These are phyloP conservation scores for Turritopsis rubra DNA, from an alignment of 30 jellyfish, hydroid and myxozoan genomes.

Conservation along the genomic window DNA sequence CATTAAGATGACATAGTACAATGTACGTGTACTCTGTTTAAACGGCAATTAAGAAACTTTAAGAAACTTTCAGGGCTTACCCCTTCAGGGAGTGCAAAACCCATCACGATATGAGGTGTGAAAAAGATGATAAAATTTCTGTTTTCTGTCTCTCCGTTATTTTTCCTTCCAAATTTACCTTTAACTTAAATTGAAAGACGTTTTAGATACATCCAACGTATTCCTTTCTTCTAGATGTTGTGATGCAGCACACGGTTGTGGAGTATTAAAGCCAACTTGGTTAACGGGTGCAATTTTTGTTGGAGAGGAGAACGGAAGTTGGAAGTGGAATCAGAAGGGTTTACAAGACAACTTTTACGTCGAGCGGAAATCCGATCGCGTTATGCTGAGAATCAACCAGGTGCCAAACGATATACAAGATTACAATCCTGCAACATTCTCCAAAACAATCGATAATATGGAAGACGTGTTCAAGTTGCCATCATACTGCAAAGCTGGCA, in stretches of 20 bases:
- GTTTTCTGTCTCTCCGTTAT: too few relatives aligned
- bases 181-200: too few relatives aligned
- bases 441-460: conserved; percentile 1
- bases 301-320: conserved; percentile 18
- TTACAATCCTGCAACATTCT: conserved; percentile 24
- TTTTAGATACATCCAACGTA: not conserved
- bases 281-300: conserved; percentile 16
- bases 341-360: conserved; percentile 35
- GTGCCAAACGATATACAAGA: conserved; percentile 47
- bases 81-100: too few relatives aligned
- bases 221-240: conserved; percentile 20
- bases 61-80: too few relatives aligned
- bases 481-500: conserved; percentile 19
- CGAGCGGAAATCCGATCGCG: conserved; percentile 22
- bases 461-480: conserved; percentile 27
- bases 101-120: too few relatives aligned
- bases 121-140: too few relatives aligned
- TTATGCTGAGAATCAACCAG: conserved; percentile 35
- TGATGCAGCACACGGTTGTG: conserved; percentile 48
- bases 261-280: conserved; percentile 44
- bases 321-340: conserved; percentile 41
- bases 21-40: too few relatives aligned
- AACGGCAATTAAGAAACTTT: too few relatives aligned
- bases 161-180: too few relatives aligned
- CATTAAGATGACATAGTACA: too few relatives aligned